phyloP scores from a whole-genome alignment of 2,113 vertebrate species.

The Apteryx owenii region DNA sequence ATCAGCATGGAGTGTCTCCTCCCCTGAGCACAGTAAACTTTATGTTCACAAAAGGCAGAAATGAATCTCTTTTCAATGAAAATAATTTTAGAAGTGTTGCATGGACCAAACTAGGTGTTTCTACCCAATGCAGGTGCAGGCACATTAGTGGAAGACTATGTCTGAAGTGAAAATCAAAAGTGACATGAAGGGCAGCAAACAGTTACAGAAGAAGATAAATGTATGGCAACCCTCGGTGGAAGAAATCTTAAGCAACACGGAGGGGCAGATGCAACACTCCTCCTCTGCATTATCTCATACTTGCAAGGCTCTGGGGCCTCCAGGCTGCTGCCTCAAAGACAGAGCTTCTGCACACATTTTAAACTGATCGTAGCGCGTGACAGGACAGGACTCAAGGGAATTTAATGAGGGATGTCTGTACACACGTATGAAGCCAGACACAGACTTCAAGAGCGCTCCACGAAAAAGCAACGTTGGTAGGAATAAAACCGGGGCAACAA shows the following conservation, averaged over 20 bases:
- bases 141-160: background rate
- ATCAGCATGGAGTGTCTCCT: background rate
- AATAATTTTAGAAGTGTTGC: background rate
- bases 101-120: conserved; percentile 19
- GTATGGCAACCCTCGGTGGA: too few species aligned
- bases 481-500: background rate
- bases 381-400: background rate
- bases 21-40: background rate
- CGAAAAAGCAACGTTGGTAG: too few species aligned
- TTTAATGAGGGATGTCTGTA: background rate
- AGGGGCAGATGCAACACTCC: background rate
- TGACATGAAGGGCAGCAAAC: background rate
- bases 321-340: background rate
- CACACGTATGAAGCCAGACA: background rate
- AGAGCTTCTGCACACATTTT: background rate
- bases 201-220: too few species aligned
- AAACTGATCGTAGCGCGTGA: background rate
- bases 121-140: background rate
- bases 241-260: background rate
- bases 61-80: background rate
- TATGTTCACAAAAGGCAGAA: conserved; percentile 5
- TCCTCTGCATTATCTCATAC: background rate
- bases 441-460: background rate
- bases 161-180: background rate
- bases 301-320: background rate